Evolutionary conservation across 2,888 invertebrate genomes (phyloP).

Genomic region (Pedicia rivosa): DNA sequence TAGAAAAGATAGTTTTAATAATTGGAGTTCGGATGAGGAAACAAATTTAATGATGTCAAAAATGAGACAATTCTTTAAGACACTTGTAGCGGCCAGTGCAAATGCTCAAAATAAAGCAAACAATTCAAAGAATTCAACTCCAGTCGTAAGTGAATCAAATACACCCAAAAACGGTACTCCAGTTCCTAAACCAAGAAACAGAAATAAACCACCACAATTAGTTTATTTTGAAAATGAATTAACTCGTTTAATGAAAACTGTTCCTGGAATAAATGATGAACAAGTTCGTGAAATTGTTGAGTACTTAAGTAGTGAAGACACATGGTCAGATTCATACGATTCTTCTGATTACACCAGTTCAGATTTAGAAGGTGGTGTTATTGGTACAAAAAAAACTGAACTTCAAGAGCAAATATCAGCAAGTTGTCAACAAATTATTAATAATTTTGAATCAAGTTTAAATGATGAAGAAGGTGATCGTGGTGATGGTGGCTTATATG

Average conservation of each 20-base stretch:
- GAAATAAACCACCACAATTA: constrained; percentile 68
- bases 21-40: constrained; percentile 89
- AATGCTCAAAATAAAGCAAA: constrained; percentile 28
- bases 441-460: constrained; percentile 55
- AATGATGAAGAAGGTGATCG: constrained; percentile 40
- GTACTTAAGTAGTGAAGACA: constrained; percentile 81
- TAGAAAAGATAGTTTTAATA: constrained; percentile 80
- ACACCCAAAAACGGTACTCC: constrained; percentile 33
- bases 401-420: constrained; percentile 74
- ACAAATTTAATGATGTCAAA: constrained; percentile 91
- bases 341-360: constrained; percentile 85
- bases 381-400: constrained; percentile 43
- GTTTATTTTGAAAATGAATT: constrained; percentile 81
- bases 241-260: constrained; percentile 82
- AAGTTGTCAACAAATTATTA: constrained; percentile 75
- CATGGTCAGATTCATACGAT: constrained; percentile 88
- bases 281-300: constrained; percentile 85
- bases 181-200: constrained; percentile 40
- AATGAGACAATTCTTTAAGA: constrained; percentile 85
- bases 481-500: constrained; percentile 33
- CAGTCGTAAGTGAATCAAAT: constrained; percentile 21
- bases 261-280: constrained; percentile 78
- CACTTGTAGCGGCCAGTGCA: constrained; percentile 57
- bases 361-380: constrained; percentile 54
- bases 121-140: constrained; percentile 30